Conservation (phyloP, 2,888 invertebrate species). For the Pachymerium ferrugineum region DNA sequence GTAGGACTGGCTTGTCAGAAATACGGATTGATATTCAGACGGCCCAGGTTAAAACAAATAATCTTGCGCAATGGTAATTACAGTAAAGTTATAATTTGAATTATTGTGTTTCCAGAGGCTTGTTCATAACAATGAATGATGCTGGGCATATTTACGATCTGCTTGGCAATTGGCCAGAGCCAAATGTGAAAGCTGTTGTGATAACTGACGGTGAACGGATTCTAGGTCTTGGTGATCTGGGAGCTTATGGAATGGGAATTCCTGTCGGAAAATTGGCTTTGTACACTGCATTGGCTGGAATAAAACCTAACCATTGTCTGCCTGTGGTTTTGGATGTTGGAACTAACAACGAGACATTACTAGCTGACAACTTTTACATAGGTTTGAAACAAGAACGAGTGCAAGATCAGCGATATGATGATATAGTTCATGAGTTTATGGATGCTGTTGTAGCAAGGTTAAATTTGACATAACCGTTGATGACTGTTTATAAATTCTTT, state of each 20-base stretch:
- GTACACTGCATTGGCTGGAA: conserved; percentile 94
- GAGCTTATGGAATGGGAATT: conserved; percentile 98
- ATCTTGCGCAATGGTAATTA: neutral
- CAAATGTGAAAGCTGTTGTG: conserved; percentile 64
- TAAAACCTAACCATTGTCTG: conserved; percentile 89
- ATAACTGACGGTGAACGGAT: conserved; percentile 99
- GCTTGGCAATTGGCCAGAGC: conserved; percentile 79
- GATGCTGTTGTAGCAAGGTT: conserved; percentile 62
- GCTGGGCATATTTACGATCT: conserved; percentile 91
- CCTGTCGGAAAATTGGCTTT: conserved; percentile 94
- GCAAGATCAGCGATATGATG: conserved; percentile 79
- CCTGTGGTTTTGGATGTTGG: conserved; percentile 93
- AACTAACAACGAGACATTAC: conserved; percentile 76
- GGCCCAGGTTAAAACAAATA: conserved; percentile 62
- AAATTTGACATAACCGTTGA: neutral
- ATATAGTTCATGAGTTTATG: conserved; percentile 97
- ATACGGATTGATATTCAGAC: conserved; percentile 83
- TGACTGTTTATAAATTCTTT: neutral
- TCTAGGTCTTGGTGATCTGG: conserved; percentile 92
- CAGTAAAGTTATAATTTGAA: neutral
- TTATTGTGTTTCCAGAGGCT: conserved; percentile 57
- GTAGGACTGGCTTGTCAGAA: conserved; percentile 97
- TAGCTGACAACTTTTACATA: conserved; percentile 92
- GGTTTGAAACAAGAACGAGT: conserved; percentile 80
- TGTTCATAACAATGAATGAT: conserved; percentile 94